Evolutionary conservation across 2,888 invertebrate genomes (phyloP), one percentile per base, ranked within the genome.

Genomic region (Diaperis boleti): DNA sequence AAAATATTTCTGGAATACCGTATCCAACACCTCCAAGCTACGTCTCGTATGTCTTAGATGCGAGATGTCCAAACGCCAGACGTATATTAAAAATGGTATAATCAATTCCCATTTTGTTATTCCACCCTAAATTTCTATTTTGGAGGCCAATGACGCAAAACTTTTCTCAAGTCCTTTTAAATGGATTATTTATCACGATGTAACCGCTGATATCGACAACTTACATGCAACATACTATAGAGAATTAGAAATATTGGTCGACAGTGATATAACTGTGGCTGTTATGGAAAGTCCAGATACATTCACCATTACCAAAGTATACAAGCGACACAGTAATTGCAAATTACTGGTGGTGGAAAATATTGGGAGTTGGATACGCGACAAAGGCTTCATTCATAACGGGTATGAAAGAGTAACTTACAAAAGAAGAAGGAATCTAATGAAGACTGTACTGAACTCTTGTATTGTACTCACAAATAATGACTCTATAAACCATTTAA

Each of bases 381-480:
- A 61, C 3, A 26, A 20, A 8, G 62, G 69, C 33, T 67, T 72
- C 33, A 49, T 62, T 11, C 35, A 57, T 11, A 31, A 52, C 11
- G 49, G 54, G 5, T 69, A 72, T 33, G 70, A 71, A 39, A 59
- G 56, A 37, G 66, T 67, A 17, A 62, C 67, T 1, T 67, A 83
- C 3, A 71, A 80, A 62, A 76, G 85, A 57, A 79, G 88, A 68
- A 74, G 78, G 13, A 77, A 87, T 78, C 78, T 88, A 20, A 70
- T 79, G 22, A 79, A 82, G 39, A 80, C 78, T 29, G 77, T 79
- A 69, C 80, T 89, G 14, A 83, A 82, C 39, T 83, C 86, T 18
- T 85, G 85, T 64, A 83, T 86, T 60, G 88, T 89, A 4, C 76
- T 88, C 0, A 88, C 88, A 1, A 83, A 87, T 69, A 85, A 85